Evolutionary conservation across 2,888 invertebrate species (phyloP).

Genomic region (Bombyx huttoni): DNA sequence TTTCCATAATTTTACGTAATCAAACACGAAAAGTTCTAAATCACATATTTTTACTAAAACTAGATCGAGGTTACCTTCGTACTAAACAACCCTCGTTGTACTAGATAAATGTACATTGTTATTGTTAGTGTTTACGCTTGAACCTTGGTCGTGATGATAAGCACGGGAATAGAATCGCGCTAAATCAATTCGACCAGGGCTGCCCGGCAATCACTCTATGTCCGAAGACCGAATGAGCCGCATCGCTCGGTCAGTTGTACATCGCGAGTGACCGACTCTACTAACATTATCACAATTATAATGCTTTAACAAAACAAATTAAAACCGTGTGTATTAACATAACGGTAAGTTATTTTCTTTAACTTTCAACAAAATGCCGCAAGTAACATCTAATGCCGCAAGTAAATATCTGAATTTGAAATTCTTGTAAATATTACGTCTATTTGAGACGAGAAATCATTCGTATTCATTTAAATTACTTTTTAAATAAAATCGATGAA

Average conservation of each 20-base stretch:
- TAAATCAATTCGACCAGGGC: constrained; percentile 3
- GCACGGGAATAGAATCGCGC: constrained; percentile 14
- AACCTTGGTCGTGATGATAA: constrained; percentile 53
- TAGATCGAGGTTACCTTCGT: neutral
- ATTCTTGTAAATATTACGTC: no score
- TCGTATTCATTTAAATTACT: neutral
- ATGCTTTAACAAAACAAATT: no score
- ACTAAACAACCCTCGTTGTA: constrained; percentile 1
- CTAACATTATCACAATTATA: no score
- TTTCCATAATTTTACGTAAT: neutral
- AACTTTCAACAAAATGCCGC: no score
- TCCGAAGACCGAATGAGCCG: constrained; percentile 10
- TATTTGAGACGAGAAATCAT: neutral
- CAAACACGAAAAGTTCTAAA: neutral
- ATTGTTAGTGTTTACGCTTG: constrained; percentile 25
- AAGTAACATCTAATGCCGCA: no score
- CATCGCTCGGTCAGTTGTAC: constrained; percentile 2
- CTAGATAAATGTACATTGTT: constrained; percentile 1
- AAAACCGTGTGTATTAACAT: neutral
- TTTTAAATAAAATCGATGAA: neutral
- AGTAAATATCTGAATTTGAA: no score
- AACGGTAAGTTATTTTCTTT: neutral
- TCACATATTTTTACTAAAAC: neutral
- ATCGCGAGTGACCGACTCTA: constrained; percentile 5
- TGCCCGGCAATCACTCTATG: constrained; percentile 18